These are phyloP conservation scores for Pheosia tremula DNA, from an alignment of 2,888 invertebrate genomes.

Conservation along the genomic window DNA sequence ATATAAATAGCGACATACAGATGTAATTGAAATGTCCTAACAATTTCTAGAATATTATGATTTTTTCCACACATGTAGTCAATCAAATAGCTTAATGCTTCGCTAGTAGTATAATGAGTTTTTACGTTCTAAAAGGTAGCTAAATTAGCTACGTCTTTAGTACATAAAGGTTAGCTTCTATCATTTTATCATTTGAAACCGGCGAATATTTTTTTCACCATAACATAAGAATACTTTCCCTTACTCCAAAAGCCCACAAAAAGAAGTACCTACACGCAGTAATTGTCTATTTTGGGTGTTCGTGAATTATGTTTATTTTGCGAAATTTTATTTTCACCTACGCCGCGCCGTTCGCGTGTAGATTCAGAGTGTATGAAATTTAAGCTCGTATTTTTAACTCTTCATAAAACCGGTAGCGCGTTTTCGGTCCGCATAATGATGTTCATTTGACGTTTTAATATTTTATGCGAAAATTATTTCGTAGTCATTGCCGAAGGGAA, in stretches of 20 bases:
- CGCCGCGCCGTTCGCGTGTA: slow-evolving; percentile 18
- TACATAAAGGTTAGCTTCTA: too few relatives aligned
- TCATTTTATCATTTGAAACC: too few relatives aligned
- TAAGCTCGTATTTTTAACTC: slow-evolving; percentile 45
- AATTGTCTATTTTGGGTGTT: slow-evolving; percentile 34
- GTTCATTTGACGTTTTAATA: slow-evolving; percentile 48
- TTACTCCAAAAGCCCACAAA: slow-evolving; percentile 14
- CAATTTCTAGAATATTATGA: background rate
- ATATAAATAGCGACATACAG: background rate
- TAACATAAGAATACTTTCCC: too few relatives aligned
- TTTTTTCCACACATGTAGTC: too few relatives aligned
- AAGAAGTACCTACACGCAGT: slow-evolving; percentile 22
- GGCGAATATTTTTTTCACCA: too few relatives aligned
- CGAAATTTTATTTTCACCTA: slow-evolving; percentile 30
- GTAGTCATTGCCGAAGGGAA: slow-evolving; percentile 11
- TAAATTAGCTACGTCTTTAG: too few relatives aligned
- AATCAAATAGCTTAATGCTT: too few relatives aligned
- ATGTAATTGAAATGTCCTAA: background rate
- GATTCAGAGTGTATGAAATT: slow-evolving; percentile 37
- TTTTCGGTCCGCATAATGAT: slow-evolving; percentile 46
- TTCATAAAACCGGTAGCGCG: slow-evolving; percentile 46
- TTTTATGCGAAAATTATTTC: slow-evolving; percentile 18
- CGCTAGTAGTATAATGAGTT: too few relatives aligned
- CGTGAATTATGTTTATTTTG: slow-evolving; percentile 34
- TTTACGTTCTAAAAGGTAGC: too few relatives aligned